Conservation (phyloP, 2,113 vertebrate species). For the Capricornis sumatraensis region DNA sequence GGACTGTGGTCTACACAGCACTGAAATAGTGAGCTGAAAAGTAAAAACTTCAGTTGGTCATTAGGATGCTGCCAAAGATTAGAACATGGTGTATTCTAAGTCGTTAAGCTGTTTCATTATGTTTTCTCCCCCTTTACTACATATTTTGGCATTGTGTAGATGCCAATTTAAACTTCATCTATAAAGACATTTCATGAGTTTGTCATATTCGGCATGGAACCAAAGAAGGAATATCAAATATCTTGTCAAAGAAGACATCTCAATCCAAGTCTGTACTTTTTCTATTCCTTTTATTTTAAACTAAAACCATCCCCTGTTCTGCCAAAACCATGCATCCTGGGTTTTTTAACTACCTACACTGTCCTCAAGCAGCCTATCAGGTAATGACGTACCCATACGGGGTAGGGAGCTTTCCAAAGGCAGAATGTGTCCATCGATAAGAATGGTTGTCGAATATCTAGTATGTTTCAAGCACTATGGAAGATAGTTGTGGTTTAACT, state of each 20-base stretch:
- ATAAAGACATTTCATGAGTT: not conserved
- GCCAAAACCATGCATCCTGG: not conserved
- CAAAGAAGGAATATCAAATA: not conserved
- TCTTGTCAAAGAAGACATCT: not conserved
- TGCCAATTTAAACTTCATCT: not conserved
- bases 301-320: not conserved
- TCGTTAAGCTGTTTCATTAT: not conserved
- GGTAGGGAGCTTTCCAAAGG: not conserved
- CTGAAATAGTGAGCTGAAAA: slow-evolving; percentile 47
- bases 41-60: not conserved
- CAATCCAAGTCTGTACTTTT: not conserved
- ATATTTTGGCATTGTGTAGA: not conserved
- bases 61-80: not conserved
- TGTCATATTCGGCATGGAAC: not conserved
- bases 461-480: not conserved
- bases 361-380: not conserved
- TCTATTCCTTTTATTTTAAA: not conserved
- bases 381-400: not conserved
- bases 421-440: not conserved
- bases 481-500: not conserved
- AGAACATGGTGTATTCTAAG: not conserved
- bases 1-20: not conserved
- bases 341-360: not conserved
- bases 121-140: not conserved
- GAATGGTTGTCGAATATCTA: not conserved